Base-by-base conservation (phyloP, 1,140 invertebrate genomes). In the Halyomorpha halys region DNA sequence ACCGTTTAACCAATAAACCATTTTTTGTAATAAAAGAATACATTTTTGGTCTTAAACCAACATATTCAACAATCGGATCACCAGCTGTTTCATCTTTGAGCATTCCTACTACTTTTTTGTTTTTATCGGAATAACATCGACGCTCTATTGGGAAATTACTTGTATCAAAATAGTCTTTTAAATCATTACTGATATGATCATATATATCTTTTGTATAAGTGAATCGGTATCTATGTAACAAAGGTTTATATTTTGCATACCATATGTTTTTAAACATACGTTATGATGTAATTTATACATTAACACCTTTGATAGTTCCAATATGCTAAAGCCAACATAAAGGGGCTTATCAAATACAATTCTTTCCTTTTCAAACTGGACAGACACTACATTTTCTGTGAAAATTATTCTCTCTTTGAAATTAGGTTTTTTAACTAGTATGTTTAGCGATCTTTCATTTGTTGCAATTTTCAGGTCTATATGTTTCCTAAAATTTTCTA, bases 161-260 rank as follows among this genome's bases (percentile, higher is more conserved):
- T 0, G 65, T 66, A 64, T 69, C 70, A 62, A 71, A 18, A 14
- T 47, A 34, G 4, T 45, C n/a, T 47, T 19, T 21, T 30, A 62
- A 44, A 3, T 49, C 47, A n/a, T n/a, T 39, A 0, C 13, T 6
- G 34, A 64, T 13, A 39, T 63, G 47, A 51, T 60, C n/a, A n/a
- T 66, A 69, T 19, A 71, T 51, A 63, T 68, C 66, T 27, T 67
- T 74, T 63, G 69, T 75, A 76, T 47, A 9, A 75, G 70, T 56
- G 67, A 71, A 69, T 76, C 74, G 0, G 75, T 77, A 68, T 78
- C 75, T 1, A 67, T 73, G 63, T 76, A 76, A 23, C 71, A 62
- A 18, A 77, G 30, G 0, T 5, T 25, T 8, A 68, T 16, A 25
- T 53, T 54, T 15, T 66, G 56, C 34, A 44, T 3, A 18, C 39